Evolutionary conservation across 2,113 vertebrate genomes (phyloP), one percentile per base, ranked within the genome.

Genomic region (Argyrosomus japonicus): DNA sequence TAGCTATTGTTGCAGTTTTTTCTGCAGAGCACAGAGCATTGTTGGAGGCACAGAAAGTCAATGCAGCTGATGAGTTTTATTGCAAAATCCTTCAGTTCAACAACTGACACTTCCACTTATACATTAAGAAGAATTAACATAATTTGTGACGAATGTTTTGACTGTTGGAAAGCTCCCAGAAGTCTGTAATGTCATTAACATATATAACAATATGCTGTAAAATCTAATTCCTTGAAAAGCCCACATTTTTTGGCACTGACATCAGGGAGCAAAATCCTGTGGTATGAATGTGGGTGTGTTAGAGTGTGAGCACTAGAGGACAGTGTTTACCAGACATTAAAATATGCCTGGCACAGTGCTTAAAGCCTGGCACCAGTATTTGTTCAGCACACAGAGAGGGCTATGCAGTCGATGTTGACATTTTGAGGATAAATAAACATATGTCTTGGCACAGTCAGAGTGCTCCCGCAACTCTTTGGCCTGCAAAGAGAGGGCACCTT

Each of bases 301-400:
- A 21, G 6, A 60, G 32, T 64, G 45, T 81, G 70, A 88, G 72
- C 92, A 90, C 87, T 91, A 93, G 91, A 90, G 91, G 92, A 86
- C 90, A 92, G 89, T 92, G 74, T 91, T 90, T 68, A 87, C 81
- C 83, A 75, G 57, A 87, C 58, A 68, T 85, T 84, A 29, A 83
- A 85, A 77, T 73, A 79, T 57, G 48, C 25, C 64, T 88, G 83
- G 84, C 67, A 76, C 57, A 19, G 51, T 11, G 60, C 60, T 70
- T 9, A 75, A 45, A 77, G 56, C 76, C 71, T 75, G 80, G 81
- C 76, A 61, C 58, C 63, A 23, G 61, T 88, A 50, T 88, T 87
- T 89, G 81, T 62, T 87, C 69, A 83, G 82, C 72, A 87, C 86
- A 84, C 73, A 86, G 75, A 60, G 50, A 79, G 64, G 73, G 71